Conservation (phyloP, 2,113 vertebrate genomes). For the Isichthys henryi region DNA sequence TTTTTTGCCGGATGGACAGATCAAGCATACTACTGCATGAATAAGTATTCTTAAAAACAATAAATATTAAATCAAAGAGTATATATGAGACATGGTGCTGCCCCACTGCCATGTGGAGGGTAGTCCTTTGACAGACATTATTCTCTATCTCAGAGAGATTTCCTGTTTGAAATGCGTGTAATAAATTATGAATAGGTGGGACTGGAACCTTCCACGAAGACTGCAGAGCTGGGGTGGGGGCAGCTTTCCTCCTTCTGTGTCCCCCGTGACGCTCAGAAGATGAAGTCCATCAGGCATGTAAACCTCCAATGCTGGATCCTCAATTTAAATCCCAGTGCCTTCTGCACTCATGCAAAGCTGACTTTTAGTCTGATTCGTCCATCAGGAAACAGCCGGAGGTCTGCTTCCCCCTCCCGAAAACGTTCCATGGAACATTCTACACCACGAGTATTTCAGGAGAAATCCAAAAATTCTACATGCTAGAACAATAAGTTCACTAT, state of each 20-base stretch:
- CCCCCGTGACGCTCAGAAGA: background rate
- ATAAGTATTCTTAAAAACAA: background rate
- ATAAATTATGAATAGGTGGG: background rate
- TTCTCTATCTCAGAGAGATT: background rate
- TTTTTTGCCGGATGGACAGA: background rate
- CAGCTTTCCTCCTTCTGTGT: background rate
- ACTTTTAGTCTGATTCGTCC: background rate
- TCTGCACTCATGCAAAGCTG: background rate
- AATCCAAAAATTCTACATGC: background rate
- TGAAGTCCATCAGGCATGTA: background rate
- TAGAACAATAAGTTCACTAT: background rate
- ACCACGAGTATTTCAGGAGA: background rate
- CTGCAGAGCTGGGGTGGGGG: background rate
- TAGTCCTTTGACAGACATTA: background rate
- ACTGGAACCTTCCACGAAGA: background rate
- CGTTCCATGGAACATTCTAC: background rate
- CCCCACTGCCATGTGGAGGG: background rate
- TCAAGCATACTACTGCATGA: background rate
- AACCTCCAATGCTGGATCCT: background rate
- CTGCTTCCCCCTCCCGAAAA: background rate
- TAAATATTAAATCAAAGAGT: conserved; percentile 11
- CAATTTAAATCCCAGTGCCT: background rate
- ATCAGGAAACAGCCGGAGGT: background rate
- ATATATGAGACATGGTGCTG: background rate
- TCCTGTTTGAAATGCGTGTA: background rate